A percentile compares a stretch with the other conserved stretches of the same genome.
phyloP scores from a whole-genome alignment of 2,797 vertebrate genomes.

The Bradypodion pumilum region DNA sequence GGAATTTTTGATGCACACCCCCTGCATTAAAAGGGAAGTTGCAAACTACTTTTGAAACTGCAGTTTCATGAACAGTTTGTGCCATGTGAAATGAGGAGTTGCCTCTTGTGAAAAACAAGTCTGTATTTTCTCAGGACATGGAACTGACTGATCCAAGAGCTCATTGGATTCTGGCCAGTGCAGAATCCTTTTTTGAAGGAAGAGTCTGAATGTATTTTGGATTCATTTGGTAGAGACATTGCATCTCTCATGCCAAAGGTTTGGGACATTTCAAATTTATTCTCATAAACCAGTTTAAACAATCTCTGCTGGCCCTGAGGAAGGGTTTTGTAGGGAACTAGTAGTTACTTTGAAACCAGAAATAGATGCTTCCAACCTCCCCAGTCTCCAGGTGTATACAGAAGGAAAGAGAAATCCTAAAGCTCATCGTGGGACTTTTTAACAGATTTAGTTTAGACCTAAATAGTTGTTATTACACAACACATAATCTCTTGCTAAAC shows the following conservation, averaged over 20 bases:
- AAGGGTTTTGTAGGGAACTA: background rate
- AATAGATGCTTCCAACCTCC: no score
- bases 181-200: background rate
- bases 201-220: background rate
- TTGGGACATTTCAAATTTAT: background rate
- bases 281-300: background rate
- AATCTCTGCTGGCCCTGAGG: background rate
- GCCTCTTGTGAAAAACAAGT: background rate
- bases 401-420: background rate
- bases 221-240: background rate
- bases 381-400: no score
- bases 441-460: background rate
- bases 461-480: background rate
- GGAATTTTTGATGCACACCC: background rate
- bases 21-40: background rate
- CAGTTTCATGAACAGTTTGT: background rate
- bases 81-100: background rate
- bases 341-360: background rate
- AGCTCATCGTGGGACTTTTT: background rate
- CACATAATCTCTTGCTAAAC: background rate
- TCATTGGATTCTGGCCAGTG: background rate
- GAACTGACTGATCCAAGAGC: background rate
- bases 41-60: background rate
- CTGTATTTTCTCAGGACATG: background rate
- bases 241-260: background rate